phyloP scores from a whole-genome alignment of 2,113 vertebrate species.

The Brevimyrus niger region DNA sequence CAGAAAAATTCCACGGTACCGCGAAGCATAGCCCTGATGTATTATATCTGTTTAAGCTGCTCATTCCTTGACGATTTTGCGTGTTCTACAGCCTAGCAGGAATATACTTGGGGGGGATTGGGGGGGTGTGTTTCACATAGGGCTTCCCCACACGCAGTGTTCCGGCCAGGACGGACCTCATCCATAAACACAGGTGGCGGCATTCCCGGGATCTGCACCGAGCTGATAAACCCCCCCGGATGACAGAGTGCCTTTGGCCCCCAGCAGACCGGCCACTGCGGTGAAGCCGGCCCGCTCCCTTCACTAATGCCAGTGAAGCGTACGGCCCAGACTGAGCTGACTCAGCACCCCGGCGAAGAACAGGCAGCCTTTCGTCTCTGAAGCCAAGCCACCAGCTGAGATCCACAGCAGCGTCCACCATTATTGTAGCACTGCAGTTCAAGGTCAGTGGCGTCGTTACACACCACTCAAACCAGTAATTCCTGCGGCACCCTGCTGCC shows the following conservation, averaged over 20 bases:
- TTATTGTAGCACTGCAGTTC: not conserved
- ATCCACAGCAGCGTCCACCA: not conserved
- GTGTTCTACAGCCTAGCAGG: constrained; percentile 32
- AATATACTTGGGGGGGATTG: constrained; percentile 45
- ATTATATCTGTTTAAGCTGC: not conserved
- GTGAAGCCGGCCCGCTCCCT: not conserved
- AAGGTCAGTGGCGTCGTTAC: not conserved
- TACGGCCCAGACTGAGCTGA: not conserved
- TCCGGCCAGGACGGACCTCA: constrained; percentile 50
- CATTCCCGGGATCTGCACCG: constrained; percentile 47
- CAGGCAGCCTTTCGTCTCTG: not conserved
- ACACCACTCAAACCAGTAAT: not conserved
- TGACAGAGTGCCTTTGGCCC: constrained; percentile 41
- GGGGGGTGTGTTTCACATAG: constrained; percentile 40
- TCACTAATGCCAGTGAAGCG: not conserved
- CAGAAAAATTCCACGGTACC: not conserved
- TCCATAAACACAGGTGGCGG: constrained; percentile 49
- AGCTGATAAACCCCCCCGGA: constrained; percentile 57
- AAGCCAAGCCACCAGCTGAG: not conserved
- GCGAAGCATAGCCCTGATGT: not conserved
- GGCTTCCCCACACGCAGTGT: constrained; percentile 48
- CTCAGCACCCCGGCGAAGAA: not conserved
- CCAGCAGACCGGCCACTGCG: constrained; percentile 1
- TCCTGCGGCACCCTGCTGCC: not conserved
- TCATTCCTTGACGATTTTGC: not conserved